Conservation (phyloP, 2,888 invertebrate species). For the Drosophila setosimentum region DNA sequence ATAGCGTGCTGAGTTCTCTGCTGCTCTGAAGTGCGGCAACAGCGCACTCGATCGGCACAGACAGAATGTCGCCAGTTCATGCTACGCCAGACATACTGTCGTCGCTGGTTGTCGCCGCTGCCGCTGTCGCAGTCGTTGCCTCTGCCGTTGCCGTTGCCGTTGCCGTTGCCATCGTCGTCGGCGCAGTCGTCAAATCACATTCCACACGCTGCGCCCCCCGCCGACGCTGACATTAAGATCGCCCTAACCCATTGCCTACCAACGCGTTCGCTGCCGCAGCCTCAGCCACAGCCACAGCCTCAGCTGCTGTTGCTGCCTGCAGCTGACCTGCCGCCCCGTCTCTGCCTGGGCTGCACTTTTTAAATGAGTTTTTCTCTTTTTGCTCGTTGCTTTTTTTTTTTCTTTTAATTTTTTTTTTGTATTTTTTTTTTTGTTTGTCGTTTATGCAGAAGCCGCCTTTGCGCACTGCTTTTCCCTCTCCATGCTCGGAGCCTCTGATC, state of each 20-base stretch:
- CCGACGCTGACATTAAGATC: constrained; percentile 28
- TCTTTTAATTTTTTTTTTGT: constrained; percentile 5
- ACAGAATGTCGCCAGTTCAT: constrained; percentile 97
- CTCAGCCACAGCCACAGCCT: background rate
- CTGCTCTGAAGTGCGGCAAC: constrained; percentile 87
- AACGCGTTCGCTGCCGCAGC: constrained; percentile 19
- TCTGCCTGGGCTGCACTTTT: constrained; percentile 38
- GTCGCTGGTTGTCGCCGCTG: constrained; percentile 79
- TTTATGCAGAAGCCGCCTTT: constrained; percentile 36
- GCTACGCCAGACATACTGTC: constrained; percentile 92
- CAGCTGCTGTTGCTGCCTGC: constrained; percentile 12
- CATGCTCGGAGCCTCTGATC: background rate
- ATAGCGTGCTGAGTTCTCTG: constrained; percentile 40
- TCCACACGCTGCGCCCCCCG: constrained; percentile 50
- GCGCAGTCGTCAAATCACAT: constrained; percentile 62
- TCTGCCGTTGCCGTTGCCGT: constrained; percentile 13
- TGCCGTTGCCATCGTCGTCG: constrained; percentile 29
- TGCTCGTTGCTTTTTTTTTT: constrained; percentile 10
- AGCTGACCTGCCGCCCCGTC: constrained; percentile 42
- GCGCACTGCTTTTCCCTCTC: background rate
- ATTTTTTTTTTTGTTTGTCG: constrained; percentile 32
- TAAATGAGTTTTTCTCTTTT: constrained; percentile 28
- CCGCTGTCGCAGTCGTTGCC: constrained; percentile 32
- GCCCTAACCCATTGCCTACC: constrained; percentile 38
- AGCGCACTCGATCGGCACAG: constrained; percentile 91